Base-by-base conservation (phyloP, 2,797 vertebrate genomes). In the Ateles fusciceps region DNA sequence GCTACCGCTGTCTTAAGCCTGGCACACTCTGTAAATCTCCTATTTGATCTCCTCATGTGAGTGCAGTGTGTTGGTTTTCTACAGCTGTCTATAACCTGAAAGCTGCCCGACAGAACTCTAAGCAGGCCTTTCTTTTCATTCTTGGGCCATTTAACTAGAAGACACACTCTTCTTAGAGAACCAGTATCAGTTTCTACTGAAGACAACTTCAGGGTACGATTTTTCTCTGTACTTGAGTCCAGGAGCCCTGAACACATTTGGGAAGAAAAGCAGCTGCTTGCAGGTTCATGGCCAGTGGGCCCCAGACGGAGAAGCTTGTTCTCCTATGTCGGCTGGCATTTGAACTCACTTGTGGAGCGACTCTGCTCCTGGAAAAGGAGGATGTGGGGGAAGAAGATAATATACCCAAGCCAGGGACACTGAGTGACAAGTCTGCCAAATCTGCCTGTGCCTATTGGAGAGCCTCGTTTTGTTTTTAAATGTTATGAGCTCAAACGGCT, bases 351-450 rank as follows among this genome's bases (percentile, higher is more conserved):
- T 57, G 12, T 1, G 5, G 7, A 24, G 2, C 42, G 85, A 46
- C 93, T n/a, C 50, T 55, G 74, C 76, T 97, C 50, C 85, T 76
- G 12, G 84, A 96, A 85, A 36, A 93, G 44, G 89, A n/a, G 4
- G 1, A 10, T 85, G 21, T n/a, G 30, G 11, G 11, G n/a, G 74
- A 95, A 91, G 93, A 22, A 36, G 78, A 48, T 5, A 28, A 3
- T 2, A 46, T 24, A 4, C 12, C 15, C 9, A 55, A 5, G 52
- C 75, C 42, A 87, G 30, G 14, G 42, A 71, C 80, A 78, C 17
- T 0, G 39, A 80, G 8, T 52, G 84, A 91, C 71, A 24, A 2
- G n/a, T 7, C 46, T 46, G 24, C 26, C 85, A 5, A 0, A 7
- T 79, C 94, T 64, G 92, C 76, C 28, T 0, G 21, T 36, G 46